These are phyloP conservation scores for Brachypterus glaber DNA, from an alignment of 2,888 invertebrate species.

Conservation along the genomic window DNA sequence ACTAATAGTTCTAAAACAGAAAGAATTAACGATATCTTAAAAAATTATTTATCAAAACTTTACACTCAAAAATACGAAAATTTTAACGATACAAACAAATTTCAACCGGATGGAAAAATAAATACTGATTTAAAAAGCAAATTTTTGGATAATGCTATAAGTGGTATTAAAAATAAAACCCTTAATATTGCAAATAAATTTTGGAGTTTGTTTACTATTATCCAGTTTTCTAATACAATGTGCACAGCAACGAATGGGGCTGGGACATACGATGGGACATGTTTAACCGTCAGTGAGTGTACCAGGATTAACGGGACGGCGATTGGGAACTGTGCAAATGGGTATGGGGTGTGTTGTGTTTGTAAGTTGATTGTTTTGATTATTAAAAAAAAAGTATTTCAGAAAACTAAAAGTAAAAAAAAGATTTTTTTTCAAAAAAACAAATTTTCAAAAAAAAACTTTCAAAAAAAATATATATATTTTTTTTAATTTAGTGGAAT, in stretches of 20 bases:
- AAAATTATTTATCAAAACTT: constrained; percentile 24
- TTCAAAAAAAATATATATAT: no score
- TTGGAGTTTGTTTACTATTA: constrained; percentile 60
- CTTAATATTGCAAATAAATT: constrained; percentile 40
- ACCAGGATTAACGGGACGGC: constrained; percentile 49
- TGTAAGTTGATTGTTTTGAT: constrained; percentile 57
- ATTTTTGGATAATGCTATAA: constrained; percentile 20
- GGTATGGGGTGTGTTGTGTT: constrained; percentile 65
- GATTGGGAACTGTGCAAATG: constrained; percentile 62
- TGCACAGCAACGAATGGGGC: constrained; percentile 47
- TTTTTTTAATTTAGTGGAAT: no score
- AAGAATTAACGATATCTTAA: constrained; percentile 25
- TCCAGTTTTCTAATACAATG: constrained; percentile 57
- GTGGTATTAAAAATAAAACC: constrained; percentile 32
- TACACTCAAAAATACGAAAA: constrained; percentile 22
- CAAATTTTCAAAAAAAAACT: no score
- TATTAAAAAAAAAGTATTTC: no score
- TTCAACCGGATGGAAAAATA: constrained; percentile 6
- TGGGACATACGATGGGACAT: constrained; percentile 58
- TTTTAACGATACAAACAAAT: constrained; percentile 4
- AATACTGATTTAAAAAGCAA: no score
- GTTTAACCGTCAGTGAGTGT: constrained; percentile 61
- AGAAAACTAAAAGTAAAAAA: no score
- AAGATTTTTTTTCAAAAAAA: no score
- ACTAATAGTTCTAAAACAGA: constrained; percentile 12